These are phyloP conservation scores for Poecilia picta DNA, from an alignment of 2,797 vertebrate species.

Conservation along the genomic window DNA sequence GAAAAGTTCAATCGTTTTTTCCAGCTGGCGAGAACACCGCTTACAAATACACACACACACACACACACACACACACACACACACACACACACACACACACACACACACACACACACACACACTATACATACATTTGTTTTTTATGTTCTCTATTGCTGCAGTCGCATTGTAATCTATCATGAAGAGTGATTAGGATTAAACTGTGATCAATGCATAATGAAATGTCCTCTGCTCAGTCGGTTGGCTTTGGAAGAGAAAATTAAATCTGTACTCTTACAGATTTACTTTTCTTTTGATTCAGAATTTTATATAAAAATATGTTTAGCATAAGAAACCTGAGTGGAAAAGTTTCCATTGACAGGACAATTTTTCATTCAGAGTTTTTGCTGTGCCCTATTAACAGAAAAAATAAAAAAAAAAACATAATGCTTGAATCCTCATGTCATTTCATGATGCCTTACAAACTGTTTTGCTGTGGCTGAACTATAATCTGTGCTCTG, in stretches of 20 bases:
- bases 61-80: too few relatives aligned
- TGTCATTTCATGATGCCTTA: conserved; percentile 42
- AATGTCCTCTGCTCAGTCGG: not conserved
- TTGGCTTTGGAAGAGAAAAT: not conserved
- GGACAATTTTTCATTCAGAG: not conserved
- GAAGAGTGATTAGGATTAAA: not conserved
- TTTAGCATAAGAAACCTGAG: not conserved
- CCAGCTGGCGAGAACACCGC: not conserved
- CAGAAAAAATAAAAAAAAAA: not conserved
- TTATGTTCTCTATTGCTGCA: not conserved
- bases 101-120: not conserved
- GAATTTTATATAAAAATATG: not conserved
- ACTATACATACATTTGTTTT: not conserved
- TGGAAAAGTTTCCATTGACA: not conserved
- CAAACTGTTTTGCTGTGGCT: conserved; percentile 47
- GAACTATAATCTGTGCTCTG: conserved; percentile 55
- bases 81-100: too few relatives aligned
- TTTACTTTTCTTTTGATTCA: too few relatives aligned
- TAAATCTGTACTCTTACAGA: not conserved
- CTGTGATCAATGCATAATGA: not conserved
- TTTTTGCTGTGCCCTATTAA: not conserved
- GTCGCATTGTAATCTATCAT: not conserved
- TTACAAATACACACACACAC: not conserved
- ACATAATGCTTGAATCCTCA: conserved; percentile 28
- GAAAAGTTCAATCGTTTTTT: not conserved